Base-by-base conservation (phyloP, 1,140 invertebrate genomes). In the Schlechtendalia chinensis region DNA sequence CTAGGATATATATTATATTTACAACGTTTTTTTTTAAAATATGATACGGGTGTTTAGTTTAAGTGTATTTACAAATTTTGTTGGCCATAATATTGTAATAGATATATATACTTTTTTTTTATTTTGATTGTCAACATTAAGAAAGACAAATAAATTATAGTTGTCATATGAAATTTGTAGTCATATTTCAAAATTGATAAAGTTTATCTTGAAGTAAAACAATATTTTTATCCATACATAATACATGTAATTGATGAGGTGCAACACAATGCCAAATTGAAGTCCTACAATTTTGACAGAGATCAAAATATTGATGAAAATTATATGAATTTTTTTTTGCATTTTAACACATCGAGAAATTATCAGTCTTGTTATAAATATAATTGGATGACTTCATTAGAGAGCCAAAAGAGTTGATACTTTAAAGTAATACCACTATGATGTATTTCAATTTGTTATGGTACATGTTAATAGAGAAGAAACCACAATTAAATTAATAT, bases 31-130 rank as follows among this genome's bases (percentile, higher is more conserved):
- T 58, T 56, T 45, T 22, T 58, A 75, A 59, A 12, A 75, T 32
- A 72, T 53, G 47, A 71, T 53, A 22, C 24, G 27, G 45, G 17
- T 24, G 29, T 72, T 59, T 75, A 8, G 5, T 58, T 75, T 39
- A 79, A 61, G 50, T 54, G 4, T 79, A 79, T 79, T 79, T 79
- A 79, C 75, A 79, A 79, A 79, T 61, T 63, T 63, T 59, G 75
- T 59, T 79, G 75, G 75, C 75, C 75, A 79, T 58, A 59, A 79
- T 75, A 22, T 75, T 75, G 53, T 75, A 59, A 59, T 45, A 59
- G 29, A 75, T 79, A 79, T 61, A 39, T 69, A 58, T 22, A 39
- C 8, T 4, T 39, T 4, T 39, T 39, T 39, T 39, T 39, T 69
- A n/a, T 39, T 59, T 79, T 79, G 75, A 79, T 79, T 79, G 75